Evolutionary conservation across 2,797 vertebrate genomes (phyloP).

Genomic region (Poeciliopsis presidionis): DNA sequence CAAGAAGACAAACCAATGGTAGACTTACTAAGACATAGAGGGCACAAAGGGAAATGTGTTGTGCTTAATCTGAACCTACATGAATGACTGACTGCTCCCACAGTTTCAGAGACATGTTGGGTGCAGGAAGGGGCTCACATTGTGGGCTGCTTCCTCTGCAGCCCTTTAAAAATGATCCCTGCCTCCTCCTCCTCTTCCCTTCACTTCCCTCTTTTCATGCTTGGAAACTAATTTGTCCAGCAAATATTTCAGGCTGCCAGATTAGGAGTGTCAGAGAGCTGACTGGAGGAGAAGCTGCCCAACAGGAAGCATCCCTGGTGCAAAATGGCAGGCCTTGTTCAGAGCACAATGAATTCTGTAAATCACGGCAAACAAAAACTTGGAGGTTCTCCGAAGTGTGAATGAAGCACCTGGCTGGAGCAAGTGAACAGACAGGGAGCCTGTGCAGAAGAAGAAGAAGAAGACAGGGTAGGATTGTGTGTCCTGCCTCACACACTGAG

Average conservation of each 20-base stretch:
- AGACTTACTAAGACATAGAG: background rate
- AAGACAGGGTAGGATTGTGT: conserved; percentile 58
- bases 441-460: conserved; percentile 7
- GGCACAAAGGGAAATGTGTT: conserved; percentile 38
- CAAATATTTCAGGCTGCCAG: conserved; percentile 33
- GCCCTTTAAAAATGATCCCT: conserved; percentile 35
- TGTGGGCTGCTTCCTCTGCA: conserved; percentile 72
- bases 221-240: conserved; percentile 25
- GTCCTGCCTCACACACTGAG: conserved; percentile 41
- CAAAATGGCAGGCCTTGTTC: conserved; percentile 49
- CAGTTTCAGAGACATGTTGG: conserved; percentile 68
- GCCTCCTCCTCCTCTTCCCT: conserved; percentile 44
- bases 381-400: conserved; percentile 29
- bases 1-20: background rate
- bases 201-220: conserved; percentile 53
- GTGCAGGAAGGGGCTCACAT: conserved; percentile 50
- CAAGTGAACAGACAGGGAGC: conserved; percentile 10
- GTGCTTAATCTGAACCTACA: conserved; percentile 65
- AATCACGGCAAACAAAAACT: conserved; percentile 49
- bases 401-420: conserved; percentile 55
- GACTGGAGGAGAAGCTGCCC: conserved; percentile 57
- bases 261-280: conserved; percentile 44
- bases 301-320: conserved; percentile 26
- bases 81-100: conserved; percentile 53
- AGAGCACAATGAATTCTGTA: conserved; percentile 23